Conservation (phyloP, 2,888 invertebrate genomes). For the Apotomis betuletana region DNA sequence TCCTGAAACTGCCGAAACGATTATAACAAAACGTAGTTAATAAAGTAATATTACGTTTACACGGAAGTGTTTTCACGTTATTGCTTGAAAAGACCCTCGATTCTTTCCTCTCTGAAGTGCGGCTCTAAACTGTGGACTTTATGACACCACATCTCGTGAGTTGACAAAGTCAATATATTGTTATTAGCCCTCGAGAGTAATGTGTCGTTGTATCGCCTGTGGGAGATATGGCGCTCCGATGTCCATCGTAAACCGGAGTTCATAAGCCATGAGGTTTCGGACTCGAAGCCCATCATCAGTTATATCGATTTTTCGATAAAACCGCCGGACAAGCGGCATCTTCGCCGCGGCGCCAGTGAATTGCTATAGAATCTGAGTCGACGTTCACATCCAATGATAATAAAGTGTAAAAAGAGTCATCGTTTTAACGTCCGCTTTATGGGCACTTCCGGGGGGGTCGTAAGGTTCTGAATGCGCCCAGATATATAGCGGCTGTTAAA, state of each 20-base stretch:
- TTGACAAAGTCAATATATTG: conserved; percentile 41
- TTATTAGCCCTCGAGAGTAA: conserved; percentile 34
- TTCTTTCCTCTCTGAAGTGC: background rate
- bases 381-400: conserved; percentile 83
- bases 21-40: background rate
- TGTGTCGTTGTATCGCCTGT: conserved; percentile 32
- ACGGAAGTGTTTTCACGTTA: background rate
- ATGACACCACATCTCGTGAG: conserved; percentile 26
- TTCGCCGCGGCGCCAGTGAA: conserved; percentile 69
- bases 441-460: conserved; percentile 74
- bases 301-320: conserved; percentile 80
- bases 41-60: background rate
- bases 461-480: conserved; percentile 72
- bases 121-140: conserved; percentile 24
- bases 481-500: conserved; percentile 73
- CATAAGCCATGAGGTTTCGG: conserved; percentile 72
- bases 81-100: background rate
- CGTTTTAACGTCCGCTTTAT: conserved; percentile 82
- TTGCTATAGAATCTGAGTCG: conserved; percentile 80
- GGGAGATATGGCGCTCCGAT: conserved; percentile 60
- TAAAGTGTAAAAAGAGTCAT: conserved; percentile 83
- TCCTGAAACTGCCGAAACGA: background rate
- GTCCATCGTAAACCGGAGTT: conserved; percentile 72
- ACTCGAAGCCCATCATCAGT: conserved; percentile 69
- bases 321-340: conserved; percentile 68